Evolutionary conservation across 2,797 vertebrate genomes (phyloP).

Genomic region (Girardinus metallicus): DNA sequence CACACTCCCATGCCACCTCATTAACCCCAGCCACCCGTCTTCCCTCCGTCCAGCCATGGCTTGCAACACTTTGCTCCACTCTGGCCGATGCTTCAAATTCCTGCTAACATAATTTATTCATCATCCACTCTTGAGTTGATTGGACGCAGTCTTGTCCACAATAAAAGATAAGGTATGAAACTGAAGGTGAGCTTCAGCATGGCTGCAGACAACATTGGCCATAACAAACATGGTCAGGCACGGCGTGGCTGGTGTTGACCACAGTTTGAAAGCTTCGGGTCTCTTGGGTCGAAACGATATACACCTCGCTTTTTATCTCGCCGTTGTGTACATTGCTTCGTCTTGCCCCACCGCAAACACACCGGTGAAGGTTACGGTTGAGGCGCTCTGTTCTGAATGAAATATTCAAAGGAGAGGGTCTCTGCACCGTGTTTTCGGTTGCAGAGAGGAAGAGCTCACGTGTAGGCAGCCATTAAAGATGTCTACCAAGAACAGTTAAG

Average conservation of each 20-base stretch:
- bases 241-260: background rate
- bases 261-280: background rate
- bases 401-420: background rate
- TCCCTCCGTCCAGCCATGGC: slow-evolving; percentile 28
- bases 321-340: background rate
- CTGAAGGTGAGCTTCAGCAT: slow-evolving; percentile 18
- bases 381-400: background rate
- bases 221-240: background rate
- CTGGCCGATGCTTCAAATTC: slow-evolving; percentile 62
- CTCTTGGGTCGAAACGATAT: slow-evolving; percentile 8
- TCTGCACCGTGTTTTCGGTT: background rate
- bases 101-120: slow-evolving; percentile 72
- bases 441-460: background rate
- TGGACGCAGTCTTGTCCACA: slow-evolving; percentile 52
- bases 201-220: slow-evolving; percentile 40
- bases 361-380: background rate
- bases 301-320: slow-evolving; percentile 11
- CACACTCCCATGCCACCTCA: slow-evolving; percentile 80
- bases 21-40: slow-evolving; percentile 76
- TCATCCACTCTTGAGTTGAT: slow-evolving; percentile 68
- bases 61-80: slow-evolving; percentile 39
- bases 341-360: slow-evolving; percentile 8
- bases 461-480: background rate
- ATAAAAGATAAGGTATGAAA: slow-evolving; percentile 35
- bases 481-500: background rate